Base-by-base conservation (phyloP, 2,888 invertebrate species). In the Opisthograptis luteolata region DNA sequence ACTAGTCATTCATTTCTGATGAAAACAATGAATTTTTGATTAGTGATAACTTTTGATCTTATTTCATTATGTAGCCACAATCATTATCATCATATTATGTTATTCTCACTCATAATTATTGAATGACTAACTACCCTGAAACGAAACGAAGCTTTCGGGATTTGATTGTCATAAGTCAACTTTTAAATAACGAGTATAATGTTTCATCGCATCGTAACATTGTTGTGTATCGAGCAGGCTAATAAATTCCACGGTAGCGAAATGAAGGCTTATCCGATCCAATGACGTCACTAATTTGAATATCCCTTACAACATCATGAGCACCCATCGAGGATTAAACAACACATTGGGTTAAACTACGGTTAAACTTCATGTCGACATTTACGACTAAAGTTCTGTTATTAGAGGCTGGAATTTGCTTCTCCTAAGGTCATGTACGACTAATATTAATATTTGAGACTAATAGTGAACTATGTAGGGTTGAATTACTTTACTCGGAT, bases 211-310 rank as follows among this genome's bases (percentile, higher is more conserved):
- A n/a, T n/a, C n/a, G n/a, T n/a, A n/a, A n/a, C n/a, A n/a, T n/a
- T n/a, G n/a, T n/a, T n/a, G n/a, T n/a, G n/a, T n/a, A n/a, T n/a
- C n/a, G n/a, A n/a, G n/a, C n/a, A n/a, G n/a, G n/a, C n/a, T n/a
- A n/a, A n/a, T n/a, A 13, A 43, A n/a, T 27, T 7, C 15, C 12
- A 37, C 14, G 6, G 9, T 3, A 14, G 4, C n/a, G 4, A 8
- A n/a, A 22, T 8, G n/a, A 24, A 36, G 4, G 9, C 12, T 3
- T 6, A 13, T 37, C 64, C 72, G 66, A 75, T 74, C 68, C 64
- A 62, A 69, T 72, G 73, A 73, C 72, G 70, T 66, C 60, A 69
- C 66, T 66, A 70, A 76, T 76, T 70, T 69, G 72, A 69, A 73
- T 76, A 70, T 70, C 71, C 27, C 31, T 10, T 24, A 12, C 30